Evolutionary conservation across 2,113 vertebrate genomes (phyloP).

Genomic region (Malurus elegans): DNA sequence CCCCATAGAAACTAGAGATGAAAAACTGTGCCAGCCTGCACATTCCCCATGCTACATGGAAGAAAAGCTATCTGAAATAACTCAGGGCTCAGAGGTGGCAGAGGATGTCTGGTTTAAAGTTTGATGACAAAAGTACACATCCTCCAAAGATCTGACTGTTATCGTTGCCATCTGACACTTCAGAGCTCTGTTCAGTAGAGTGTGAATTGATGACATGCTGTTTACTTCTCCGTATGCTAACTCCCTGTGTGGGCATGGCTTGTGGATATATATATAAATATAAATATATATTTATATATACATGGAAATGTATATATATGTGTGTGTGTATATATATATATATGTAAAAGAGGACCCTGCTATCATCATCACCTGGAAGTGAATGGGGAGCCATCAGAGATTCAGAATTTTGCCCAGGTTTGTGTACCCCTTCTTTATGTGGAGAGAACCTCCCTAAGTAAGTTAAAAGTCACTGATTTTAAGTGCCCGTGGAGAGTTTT

Average conservation of each 20-base stretch:
- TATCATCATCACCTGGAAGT: background rate
- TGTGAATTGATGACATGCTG: background rate
- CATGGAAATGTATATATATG: too few relatives aligned
- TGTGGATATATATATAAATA: background rate
- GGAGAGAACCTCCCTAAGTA: background rate
- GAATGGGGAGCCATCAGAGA: background rate
- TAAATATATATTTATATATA: background rate
- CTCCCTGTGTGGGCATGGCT: background rate
- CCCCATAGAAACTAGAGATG: background rate
- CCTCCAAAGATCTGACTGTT: background rate
- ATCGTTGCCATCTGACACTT: background rate
- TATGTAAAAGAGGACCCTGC: background rate
- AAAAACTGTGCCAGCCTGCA: background rate
- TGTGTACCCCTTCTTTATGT: background rate
- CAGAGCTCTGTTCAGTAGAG: background rate
- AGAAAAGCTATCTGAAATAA: background rate
- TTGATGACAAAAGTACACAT: background rate
- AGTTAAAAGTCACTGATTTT: background rate
- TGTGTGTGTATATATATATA: too few relatives aligned
- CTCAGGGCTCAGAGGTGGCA: background rate
- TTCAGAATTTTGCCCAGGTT: background rate
- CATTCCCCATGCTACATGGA: background rate
- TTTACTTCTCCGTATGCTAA: background rate
- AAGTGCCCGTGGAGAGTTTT: background rate
- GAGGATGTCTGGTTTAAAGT: background rate